Percentiles rank a stretch among this genome's conserved stretches.
These are phyloP conservation scores for Elmis aenea DNA, from an alignment of 2,888 invertebrate species.

Conservation along the genomic window DNA sequence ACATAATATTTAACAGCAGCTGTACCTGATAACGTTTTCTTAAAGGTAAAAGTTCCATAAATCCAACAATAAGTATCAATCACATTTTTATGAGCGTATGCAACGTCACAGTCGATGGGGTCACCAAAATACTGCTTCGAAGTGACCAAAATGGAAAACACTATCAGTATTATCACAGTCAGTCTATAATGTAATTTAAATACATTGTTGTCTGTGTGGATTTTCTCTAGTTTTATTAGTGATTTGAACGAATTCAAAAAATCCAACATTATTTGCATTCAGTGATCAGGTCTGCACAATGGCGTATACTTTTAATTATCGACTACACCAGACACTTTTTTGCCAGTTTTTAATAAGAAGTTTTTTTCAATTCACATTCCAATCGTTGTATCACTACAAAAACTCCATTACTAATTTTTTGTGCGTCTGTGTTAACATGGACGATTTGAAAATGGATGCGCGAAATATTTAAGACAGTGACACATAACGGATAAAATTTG, in stretches of 20 bases:
- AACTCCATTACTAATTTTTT: too few species aligned
- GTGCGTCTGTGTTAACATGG: too few species aligned
- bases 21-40: conserved; percentile 45
- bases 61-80: conserved; percentile 78
- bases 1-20: too few species aligned
- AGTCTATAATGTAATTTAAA: conserved; percentile 72
- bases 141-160: conserved; percentile 69
- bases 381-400: too few species aligned
- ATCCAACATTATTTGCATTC: conserved; percentile 52
- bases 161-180: conserved; percentile 65
- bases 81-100: conserved; percentile 54
- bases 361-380: too few species aligned
- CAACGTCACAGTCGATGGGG: conserved; percentile 70
- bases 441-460: too few species aligned
- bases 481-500: too few species aligned
- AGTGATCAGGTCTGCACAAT: too few species aligned
- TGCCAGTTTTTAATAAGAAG: too few species aligned
- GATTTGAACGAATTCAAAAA: conserved; percentile 63
- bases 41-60: conserved; percentile 63
- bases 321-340: too few species aligned
- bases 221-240: conserved; percentile 60
- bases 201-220: conserved; percentile 70
- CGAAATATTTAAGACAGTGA: too few species aligned
- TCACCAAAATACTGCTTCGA: conserved; percentile 83
- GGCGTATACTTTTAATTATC: too few species aligned